phyloP scores from a whole-genome alignment of 2,113 vertebrate species.

The Trogon surrucura region DNA sequence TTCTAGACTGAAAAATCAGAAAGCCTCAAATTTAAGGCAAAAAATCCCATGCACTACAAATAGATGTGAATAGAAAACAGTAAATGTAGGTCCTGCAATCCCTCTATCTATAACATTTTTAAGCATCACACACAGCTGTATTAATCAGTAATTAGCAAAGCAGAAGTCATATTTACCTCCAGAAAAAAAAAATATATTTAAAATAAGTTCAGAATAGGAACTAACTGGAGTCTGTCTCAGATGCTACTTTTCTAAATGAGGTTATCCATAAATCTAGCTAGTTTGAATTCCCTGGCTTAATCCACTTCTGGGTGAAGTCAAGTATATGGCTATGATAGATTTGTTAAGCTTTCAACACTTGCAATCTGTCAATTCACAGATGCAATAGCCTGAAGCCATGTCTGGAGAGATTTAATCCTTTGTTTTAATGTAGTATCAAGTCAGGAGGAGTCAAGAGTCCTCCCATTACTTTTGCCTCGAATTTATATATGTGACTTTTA shows the following conservation, averaged over 20 bases:
- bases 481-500: background rate
- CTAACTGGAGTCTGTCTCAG: background rate
- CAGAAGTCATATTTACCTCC: background rate
- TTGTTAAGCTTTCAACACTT: constrained; percentile 9
- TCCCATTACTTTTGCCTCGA: background rate
- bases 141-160: background rate
- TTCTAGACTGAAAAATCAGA: background rate
- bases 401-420: constrained; percentile 45
- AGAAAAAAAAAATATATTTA: background rate
- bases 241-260: background rate
- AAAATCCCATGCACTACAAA: background rate
- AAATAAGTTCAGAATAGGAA: background rate
- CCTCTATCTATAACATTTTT: background rate
- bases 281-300: constrained; percentile 1
- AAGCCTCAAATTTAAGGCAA: background rate
- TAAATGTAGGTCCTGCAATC: background rate
- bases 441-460: background rate
- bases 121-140: background rate
- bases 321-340: background rate
- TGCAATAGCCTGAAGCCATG: constrained; percentile 23
- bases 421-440: constrained; percentile 1
- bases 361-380: background rate
- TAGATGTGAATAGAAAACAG: background rate
- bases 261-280: background rate
- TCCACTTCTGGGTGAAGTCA: background rate